These are phyloP conservation scores for Neomicropteryx cornuta DNA, from an alignment of 1,140 invertebrate species.

Conservation along the genomic window DNA sequence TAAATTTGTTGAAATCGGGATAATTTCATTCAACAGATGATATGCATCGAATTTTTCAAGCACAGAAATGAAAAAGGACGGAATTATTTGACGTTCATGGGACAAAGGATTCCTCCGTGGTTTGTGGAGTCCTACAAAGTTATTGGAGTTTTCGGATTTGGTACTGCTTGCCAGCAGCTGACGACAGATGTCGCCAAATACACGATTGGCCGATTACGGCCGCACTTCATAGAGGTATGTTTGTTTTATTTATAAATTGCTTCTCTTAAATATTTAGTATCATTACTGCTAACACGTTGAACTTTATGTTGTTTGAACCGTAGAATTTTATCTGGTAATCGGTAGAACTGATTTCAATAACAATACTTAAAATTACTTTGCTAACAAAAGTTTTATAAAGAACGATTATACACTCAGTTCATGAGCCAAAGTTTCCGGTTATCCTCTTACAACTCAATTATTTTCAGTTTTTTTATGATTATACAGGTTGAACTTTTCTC, in stretches of 20 bases:
- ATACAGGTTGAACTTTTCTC: too few species aligned
- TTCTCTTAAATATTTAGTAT: too few species aligned
- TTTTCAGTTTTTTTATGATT: too few species aligned
- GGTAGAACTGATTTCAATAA: too few species aligned
- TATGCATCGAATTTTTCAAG: conserved; percentile 46
- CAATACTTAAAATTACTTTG: too few species aligned
- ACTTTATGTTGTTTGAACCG: too few species aligned
- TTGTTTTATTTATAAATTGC: conserved; percentile 3
- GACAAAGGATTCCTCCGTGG: conserved; percentile 54
- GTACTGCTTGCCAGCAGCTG: conserved; percentile 69
- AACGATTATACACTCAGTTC: too few species aligned
- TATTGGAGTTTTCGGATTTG: conserved; percentile 74
- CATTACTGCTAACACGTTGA: too few species aligned
- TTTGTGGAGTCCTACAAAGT: conserved; percentile 59
- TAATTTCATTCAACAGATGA: conserved; percentile 40
- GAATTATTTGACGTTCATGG: conserved; percentile 37
- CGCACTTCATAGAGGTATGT: conserved; percentile 75
- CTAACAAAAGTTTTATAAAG: too few species aligned
- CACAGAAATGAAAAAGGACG: conserved; percentile 34
- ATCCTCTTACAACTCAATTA: too few species aligned
- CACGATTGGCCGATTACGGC: conserved; percentile 78
- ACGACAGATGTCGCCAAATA: conserved; percentile 88
- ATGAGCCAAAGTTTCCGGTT: too few species aligned
- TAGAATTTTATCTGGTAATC: too few species aligned
- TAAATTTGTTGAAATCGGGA: not conserved